Percentiles rank a stretch among this genome's conserved stretches.
Conservation (phyloP, 2,797 vertebrate species). For the Halcyon leucocephala region DNA sequence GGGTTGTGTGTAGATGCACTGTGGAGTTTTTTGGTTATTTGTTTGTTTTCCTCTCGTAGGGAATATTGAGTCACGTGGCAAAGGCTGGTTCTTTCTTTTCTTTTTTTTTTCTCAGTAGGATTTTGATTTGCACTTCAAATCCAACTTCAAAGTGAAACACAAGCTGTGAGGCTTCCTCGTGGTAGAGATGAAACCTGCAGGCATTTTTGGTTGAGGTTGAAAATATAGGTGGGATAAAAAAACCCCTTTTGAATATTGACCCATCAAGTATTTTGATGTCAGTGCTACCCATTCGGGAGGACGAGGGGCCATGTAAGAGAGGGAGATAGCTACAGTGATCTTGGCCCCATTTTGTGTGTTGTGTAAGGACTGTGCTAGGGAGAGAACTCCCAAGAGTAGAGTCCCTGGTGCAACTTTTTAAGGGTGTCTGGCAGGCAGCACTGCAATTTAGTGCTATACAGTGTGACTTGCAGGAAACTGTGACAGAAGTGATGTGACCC, state of each 20-base stretch:
- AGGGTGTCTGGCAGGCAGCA: neutral
- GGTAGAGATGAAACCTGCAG: neutral
- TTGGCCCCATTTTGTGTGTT: neutral
- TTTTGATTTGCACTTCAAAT: constrained; percentile 8
- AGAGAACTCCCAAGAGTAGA: neutral
- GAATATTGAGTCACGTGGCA: neutral
- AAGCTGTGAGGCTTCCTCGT: neutral
- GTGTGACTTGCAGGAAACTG: neutral
- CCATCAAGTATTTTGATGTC: neutral
- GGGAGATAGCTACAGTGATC: neutral
- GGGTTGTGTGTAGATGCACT: neutral
- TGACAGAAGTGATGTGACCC: neutral
- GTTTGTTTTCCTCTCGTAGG: neutral
- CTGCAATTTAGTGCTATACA: fast-evolving
- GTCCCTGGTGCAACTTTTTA: neutral
- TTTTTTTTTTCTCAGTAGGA: neutral
- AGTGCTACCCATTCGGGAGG: neutral
- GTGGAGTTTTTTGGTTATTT: neutral
- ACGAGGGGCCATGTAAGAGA: neutral
- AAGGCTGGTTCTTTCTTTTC: fast-evolving
- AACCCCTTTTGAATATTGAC: fast-evolving
- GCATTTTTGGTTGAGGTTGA: neutral
- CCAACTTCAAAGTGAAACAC: neutral
- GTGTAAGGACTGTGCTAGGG: neutral
- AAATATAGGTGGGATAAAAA: neutral